Percentiles rank a stretch among this genome's conserved stretches.
Evolutionary conservation across 2,113 vertebrate species (phyloP).

Genomic region (Ciconia maguari): DNA sequence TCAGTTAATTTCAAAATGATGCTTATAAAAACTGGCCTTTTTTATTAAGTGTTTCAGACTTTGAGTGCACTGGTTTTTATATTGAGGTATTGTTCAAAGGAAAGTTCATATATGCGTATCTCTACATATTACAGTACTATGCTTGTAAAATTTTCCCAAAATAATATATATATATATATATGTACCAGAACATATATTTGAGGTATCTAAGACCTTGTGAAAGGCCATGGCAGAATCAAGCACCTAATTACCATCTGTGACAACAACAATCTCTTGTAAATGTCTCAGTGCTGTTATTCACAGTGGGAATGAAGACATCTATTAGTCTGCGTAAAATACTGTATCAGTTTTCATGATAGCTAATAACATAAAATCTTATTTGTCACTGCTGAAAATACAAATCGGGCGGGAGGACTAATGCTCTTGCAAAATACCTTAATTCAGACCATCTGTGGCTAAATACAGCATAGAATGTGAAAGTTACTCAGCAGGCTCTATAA

Average conservation of each 20-base stretch:
- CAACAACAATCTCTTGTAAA: neutral
- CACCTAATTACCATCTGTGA: neutral
- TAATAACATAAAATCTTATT: neutral
- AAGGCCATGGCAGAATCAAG: neutral
- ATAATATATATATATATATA: neutral
- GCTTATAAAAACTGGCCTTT: conserved; percentile 39
- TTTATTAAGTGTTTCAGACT: conserved; percentile 36
- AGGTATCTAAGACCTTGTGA: neutral
- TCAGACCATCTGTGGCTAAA: neutral
- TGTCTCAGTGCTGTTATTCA: neutral
- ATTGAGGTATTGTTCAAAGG: neutral
- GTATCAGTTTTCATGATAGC: neutral
- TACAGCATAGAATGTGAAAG: neutral
- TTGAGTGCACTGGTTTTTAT: neutral
- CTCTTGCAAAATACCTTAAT: neutral
- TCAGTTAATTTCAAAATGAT: conserved; percentile 58
- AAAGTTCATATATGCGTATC: neutral
- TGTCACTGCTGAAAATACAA: neutral
- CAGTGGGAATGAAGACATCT: neutral
- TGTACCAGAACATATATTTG: neutral
- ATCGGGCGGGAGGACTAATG: neutral
- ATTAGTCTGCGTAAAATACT: neutral
- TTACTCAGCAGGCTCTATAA: neutral
- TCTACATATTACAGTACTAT: neutral
- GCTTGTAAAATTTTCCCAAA: neutral